Percentiles rank a stretch among this genome's conserved stretches.
phyloP scores from a whole-genome alignment of 2,797 vertebrate genomes.

The Sphenopsis melanotis region DNA sequence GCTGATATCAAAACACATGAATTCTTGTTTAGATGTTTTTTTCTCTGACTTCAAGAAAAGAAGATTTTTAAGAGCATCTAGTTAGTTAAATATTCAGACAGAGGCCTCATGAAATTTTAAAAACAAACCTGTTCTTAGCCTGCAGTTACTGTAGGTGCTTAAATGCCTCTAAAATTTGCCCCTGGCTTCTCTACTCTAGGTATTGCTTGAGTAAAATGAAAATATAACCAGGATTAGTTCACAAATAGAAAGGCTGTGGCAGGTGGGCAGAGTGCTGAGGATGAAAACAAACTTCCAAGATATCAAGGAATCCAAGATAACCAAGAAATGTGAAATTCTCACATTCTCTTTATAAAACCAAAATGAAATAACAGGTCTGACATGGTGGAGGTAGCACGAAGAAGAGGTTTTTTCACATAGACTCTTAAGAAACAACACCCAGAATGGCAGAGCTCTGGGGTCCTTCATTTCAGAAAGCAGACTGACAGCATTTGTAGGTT shows the following conservation, averaged over 20 bases:
- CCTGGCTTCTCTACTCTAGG: not conserved
- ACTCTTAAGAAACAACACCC: not conserved
- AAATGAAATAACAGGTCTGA: not conserved
- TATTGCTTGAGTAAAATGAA: not conserved
- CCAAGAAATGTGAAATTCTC: not conserved
- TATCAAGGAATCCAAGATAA: not conserved
- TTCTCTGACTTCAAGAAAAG: not conserved
- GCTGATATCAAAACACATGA: not conserved
- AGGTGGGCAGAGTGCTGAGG: not conserved
- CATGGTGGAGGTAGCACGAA: not conserved
- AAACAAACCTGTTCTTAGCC: not conserved
- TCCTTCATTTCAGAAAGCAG: not conserved
- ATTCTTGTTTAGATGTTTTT: not conserved
- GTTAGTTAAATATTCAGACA: not conserved
- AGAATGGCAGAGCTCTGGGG: not conserved
- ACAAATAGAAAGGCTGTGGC: not conserved
- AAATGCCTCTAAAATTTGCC: not conserved
- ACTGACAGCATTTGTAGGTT: conserved; percentile 4
- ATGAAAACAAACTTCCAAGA: not conserved
- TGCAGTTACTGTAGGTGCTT: not conserved
- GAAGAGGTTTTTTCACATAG: not conserved
- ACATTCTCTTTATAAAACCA: not conserved
- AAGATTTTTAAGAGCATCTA: not conserved
- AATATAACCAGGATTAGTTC: not conserved
- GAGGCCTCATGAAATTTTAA: not conserved